Evolutionary conservation across 1,140 invertebrate species (phyloP).

Genomic region (Drosophila miranda): DNA sequence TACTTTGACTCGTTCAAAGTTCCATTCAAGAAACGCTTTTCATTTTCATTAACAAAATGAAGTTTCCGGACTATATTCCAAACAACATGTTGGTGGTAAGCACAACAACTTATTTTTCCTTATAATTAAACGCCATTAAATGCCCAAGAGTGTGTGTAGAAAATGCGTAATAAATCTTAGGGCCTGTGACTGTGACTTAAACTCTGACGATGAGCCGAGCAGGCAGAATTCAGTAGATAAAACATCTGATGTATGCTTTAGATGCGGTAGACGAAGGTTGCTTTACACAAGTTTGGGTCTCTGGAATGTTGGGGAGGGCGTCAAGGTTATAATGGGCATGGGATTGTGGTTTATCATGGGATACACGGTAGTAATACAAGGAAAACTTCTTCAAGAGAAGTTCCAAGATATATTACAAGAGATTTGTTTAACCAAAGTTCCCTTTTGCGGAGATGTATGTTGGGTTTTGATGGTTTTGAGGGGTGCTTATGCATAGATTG

Average conservation of each 20-base stretch:
- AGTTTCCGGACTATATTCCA: constrained; percentile 79
- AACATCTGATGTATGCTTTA: constrained; percentile 22
- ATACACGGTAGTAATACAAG: no score
- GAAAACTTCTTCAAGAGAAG: no score
- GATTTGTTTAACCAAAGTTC: no score
- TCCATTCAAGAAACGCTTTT: constrained; percentile 2
- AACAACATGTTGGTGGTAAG: constrained; percentile 81
- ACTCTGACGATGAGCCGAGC: constrained; percentile 38
- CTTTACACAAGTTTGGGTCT: constrained; percentile 12
- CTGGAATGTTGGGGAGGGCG: no score
- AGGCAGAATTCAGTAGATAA: constrained; percentile 14
- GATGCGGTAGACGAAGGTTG: constrained; percentile 22
- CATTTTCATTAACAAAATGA: constrained; percentile 53
- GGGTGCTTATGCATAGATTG: no score
- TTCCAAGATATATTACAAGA: no score
- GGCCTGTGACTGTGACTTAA: constrained; percentile 46
- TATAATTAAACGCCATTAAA: constrained; percentile 50
- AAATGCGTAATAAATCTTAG: constrained; percentile 64
- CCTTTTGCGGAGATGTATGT: no score
- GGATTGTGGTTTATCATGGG: no score
- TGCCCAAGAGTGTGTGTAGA: constrained; percentile 6
- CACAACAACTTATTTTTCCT: constrained; percentile 31
- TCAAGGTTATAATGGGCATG: no score
- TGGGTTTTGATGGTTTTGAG: no score
- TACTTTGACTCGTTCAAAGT: constrained; percentile 61